Evolutionary conservation across 2,888 invertebrate genomes (phyloP), one percentile per base, ranked within the genome.

Genomic region (Drosophila atripex): DNA sequence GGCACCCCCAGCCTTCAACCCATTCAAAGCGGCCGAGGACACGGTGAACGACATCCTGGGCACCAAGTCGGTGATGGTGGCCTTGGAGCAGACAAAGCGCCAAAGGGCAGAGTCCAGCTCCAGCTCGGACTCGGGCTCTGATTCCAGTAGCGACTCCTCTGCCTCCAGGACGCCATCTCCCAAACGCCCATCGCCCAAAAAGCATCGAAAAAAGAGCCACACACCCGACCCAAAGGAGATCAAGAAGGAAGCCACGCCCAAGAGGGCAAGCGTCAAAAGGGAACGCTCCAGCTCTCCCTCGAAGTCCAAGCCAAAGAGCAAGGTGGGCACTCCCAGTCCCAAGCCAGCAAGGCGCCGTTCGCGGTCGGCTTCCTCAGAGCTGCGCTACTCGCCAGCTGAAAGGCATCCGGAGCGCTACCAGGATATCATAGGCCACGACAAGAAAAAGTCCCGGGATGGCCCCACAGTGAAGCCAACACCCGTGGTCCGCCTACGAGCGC

Each of bases 361-460:
- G 23, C 61, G 57, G 23, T 79, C 77, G 3, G 50, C 64, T 25
- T 86, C 86, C 7, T 92, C 92, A 14, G 93, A 93, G 58, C 90
- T 95, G 52, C 95, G 95, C 78, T 95, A 95, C 80, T 95, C 95
- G 0, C 95, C 95, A 0, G 94, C 95, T 0, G 92, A 94, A 2
- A 93, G 94, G 14, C 93, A 94, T 90, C 95, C 95, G 0, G 95
- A 95, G 78, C 93, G 95, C 0, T 95, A 95, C 87, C 93, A 92
- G 25, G 95, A 95, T 70, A 93, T 94, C 43, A 91, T 94, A 12
- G 18, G 71, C 28, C 63, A 60, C n/a, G 75, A 75, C 9, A 78
- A 77, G 14, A 76, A 76, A 21, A 78, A 75, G 39, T 28, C 43
- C 0, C 69, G 41, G 18, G 72, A 77, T 5, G 35, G 35, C 6